Evolutionary conservation across 2,888 invertebrate species (phyloP), one percentile per base, ranked within the genome.

Genomic region (Leptinotarsa juncta): DNA sequence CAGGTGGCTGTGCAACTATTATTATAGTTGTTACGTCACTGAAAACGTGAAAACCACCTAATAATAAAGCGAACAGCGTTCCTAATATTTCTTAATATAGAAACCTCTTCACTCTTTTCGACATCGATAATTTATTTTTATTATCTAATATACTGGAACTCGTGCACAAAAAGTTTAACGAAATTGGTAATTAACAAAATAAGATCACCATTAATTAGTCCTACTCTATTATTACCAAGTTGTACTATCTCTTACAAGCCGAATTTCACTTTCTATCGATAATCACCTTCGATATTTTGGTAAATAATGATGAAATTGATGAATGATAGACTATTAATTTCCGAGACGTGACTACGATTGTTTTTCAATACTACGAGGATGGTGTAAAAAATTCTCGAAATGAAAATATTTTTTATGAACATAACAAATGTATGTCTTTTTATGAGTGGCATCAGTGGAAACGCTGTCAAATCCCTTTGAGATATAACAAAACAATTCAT

Each of bases 301-400:
- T 69, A 69, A 69, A 69, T 69, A 60, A 69, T 69, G 60, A 49
- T 69, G 69, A 57, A 69, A 69, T 23, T 69, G 69, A 69, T 69
- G 69, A 53, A 69, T 69, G 49, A n/a, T 14, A 23, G 57, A n/a
- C 48, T 23, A 69, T 69, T 69, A 55, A 57, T 57, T 57, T 69
- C 49, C 15, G 49, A 48, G 15, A 60, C 15, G 42, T 69, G 57
- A 69, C 48, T 69, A 69, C 49, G n/a, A 26, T 23, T 20, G 57
- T 69, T 69, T 69, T 42, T 62, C 7, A 32, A n/a, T 16, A 20
- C 16, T 32, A 42, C 62, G 51, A n/a, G 51, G 51, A 51, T 0
- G 15, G n/a, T 10, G 51, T 16, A n/a, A n/a, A 51, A 51, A 51
- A 51, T n/a, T 51, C 51, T 51, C 4, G 2, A 20, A 4, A 4